Conservation (phyloP, 1,140 invertebrate genomes). For the Atta colombica region DNA sequence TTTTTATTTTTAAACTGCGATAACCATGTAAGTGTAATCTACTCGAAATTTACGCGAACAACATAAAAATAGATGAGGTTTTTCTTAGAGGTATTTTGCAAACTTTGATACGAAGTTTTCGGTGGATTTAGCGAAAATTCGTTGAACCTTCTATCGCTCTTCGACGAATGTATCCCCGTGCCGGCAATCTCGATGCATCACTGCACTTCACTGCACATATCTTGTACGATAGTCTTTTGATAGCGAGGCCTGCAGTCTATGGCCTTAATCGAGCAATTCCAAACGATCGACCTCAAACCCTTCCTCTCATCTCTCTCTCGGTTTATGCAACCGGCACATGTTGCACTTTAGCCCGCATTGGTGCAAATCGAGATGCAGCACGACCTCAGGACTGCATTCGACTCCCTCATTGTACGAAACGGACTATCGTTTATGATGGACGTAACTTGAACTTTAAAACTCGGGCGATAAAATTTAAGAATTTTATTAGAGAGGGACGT, state of each 20-base stretch:
- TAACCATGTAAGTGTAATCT: neutral
- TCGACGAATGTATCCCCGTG: constrained; percentile 15
- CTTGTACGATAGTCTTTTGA: constrained; percentile 55
- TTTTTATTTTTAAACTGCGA: constrained; percentile 12
- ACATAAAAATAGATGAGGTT: neutral
- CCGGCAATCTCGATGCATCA: constrained; percentile 38
- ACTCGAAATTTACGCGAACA: neutral
- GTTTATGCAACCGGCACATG: constrained; percentile 59
- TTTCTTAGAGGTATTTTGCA: neutral
- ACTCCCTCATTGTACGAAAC: constrained; percentile 7
- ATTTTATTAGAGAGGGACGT: constrained; percentile 17
- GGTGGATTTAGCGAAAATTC: constrained; percentile 17
- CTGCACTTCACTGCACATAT: constrained; percentile 56
- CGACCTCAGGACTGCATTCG: constrained; percentile 9
- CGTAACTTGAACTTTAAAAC: constrained; percentile 30
- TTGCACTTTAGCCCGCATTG: constrained; percentile 40
- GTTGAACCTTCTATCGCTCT: neutral
- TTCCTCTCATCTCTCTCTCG: constrained; percentile 68
- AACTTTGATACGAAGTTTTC: constrained; percentile 16
- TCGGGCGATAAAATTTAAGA: constrained; percentile 10
- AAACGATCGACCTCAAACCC: constrained; percentile 79
- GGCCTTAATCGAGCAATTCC: constrained; percentile 84
- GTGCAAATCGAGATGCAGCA: constrained; percentile 36
- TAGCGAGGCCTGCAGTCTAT: constrained; percentile 73
- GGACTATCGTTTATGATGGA: constrained; percentile 1